A percentile compares a stretch with the other conserved stretches of the same genome.
Evolutionary conservation across 2,888 invertebrate genomes (phyloP).

Genomic region (Oscheius sp.): DNA sequence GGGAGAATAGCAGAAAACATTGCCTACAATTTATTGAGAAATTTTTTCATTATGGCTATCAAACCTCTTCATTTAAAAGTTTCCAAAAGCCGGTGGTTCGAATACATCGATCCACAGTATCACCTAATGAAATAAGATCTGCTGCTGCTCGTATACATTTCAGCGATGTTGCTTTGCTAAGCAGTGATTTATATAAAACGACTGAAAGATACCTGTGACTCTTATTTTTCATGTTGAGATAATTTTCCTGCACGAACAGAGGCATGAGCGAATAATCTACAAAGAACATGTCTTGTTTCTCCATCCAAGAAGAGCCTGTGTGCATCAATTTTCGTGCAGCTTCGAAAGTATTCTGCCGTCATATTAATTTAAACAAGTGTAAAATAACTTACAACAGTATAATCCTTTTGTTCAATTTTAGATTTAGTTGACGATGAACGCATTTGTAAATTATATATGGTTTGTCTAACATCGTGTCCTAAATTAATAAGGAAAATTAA

Average conservation of each 20-base stretch:
- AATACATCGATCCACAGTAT: conserved; percentile 86
- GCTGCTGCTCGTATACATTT: conserved; percentile 84
- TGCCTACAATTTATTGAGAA: conserved; percentile 77
- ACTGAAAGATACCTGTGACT: conserved; percentile 35
- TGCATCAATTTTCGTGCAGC: conserved; percentile 79
- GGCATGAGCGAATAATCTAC: conserved; percentile 96
- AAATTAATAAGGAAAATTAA: conserved; percentile 74
- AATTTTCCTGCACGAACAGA: conserved; percentile 97
- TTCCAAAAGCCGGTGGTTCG: conserved; percentile 83
- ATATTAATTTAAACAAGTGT: background rate
- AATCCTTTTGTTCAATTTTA: conserved; percentile 83
- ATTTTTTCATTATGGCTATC: too few relatives aligned
- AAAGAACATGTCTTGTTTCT: conserved; percentile 85
- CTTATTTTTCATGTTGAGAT: conserved; percentile 80
- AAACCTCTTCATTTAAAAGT: conserved; percentile 83
- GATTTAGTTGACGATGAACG: conserved; percentile 79
- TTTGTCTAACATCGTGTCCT: conserved; percentile 87
- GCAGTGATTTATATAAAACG: conserved; percentile 15
- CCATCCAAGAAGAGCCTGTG: conserved; percentile 77
- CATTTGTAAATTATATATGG: conserved; percentile 85
- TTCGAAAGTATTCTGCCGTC: conserved; percentile 71
- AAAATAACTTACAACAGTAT: conserved; percentile 80
- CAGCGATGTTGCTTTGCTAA: conserved; percentile 77
- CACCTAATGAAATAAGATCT: conserved; percentile 87
- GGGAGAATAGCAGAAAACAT: conserved; percentile 91